Evolutionary conservation across 2,113 vertebrate genomes (phyloP).

Genomic region (Pseudopodoces humilis): DNA sequence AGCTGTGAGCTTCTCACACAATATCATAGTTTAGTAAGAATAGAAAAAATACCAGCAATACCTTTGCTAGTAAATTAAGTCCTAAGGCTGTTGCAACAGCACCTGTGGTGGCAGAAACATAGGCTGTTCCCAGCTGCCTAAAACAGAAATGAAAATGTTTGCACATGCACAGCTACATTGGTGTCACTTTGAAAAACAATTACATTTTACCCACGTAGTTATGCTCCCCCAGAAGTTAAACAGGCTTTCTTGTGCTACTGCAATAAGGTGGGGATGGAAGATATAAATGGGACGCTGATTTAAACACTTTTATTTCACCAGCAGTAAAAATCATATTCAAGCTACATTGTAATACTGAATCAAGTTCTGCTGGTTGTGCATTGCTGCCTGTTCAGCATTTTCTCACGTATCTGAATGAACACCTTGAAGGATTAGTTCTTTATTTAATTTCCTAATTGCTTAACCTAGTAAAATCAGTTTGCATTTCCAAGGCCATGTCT

Average conservation of each 20-base stretch:
- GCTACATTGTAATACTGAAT: background rate
- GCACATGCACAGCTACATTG: background rate
- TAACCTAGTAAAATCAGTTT: background rate
- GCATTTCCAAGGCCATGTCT: background rate
- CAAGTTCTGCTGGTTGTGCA: background rate
- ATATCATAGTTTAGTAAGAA: background rate
- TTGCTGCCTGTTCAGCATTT: background rate
- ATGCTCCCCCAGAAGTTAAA: background rate
- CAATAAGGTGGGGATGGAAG: background rate
- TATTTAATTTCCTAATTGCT: background rate
- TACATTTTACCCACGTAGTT: background rate
- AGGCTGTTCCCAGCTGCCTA: slow-evolving; percentile 95
- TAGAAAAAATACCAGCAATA: slow-evolving; percentile 52
- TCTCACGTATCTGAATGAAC: background rate
- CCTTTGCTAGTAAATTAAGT: slow-evolving; percentile 96
- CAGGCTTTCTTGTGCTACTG: background rate
- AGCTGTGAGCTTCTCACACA: background rate
- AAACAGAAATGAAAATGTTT: slow-evolving; percentile 63
- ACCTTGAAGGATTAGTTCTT: background rate
- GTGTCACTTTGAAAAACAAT: background rate
- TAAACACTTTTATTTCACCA: background rate
- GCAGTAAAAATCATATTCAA: background rate
- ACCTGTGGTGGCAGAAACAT: slow-evolving; percentile 94
- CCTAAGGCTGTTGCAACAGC: slow-evolving; percentile 94
- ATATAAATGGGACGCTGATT: background rate